These are phyloP conservation scores for Gasterosteus aculeatus DNA, from an alignment of 2,113 vertebrate genomes.

Conservation along the genomic window DNA sequence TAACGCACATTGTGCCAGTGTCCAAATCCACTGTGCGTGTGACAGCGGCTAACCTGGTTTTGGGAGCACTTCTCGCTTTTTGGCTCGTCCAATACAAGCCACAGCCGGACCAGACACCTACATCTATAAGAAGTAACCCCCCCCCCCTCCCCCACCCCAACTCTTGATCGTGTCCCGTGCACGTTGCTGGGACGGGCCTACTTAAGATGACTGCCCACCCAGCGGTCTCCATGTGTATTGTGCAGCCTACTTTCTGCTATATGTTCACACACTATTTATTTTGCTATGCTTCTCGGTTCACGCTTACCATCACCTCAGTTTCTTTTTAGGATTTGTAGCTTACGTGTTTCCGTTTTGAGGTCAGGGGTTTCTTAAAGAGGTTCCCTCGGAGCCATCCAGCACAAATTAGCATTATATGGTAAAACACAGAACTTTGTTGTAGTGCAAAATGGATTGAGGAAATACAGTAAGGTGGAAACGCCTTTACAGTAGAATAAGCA, in stretches of 20 bases:
- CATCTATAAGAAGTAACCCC: conserved; percentile 14
- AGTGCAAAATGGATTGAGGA: background rate
- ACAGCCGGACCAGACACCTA: conserved; percentile 42
- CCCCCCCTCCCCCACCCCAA: too few relatives aligned
- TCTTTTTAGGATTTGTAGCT: conserved; percentile 33
- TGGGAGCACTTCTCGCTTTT: conserved; percentile 82
- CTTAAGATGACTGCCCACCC: conserved; percentile 33
- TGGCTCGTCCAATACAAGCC: conserved; percentile 26
- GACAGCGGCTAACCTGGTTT: conserved; percentile 99
- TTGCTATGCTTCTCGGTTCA: conserved; percentile 26
- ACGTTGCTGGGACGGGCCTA: conserved; percentile 43
- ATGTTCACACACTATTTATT: conserved; percentile 38
- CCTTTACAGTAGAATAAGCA: background rate
- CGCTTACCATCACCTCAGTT: conserved; percentile 37
- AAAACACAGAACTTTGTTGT: conserved; percentile 1
- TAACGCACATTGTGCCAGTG: conserved; percentile 99
- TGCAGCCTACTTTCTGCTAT: conserved; percentile 52
- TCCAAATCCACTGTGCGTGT: conserved; percentile 98
- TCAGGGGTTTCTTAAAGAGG: conserved; percentile 6
- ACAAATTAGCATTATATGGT: background rate
- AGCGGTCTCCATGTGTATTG: conserved; percentile 41
- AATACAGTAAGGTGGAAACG: background rate
- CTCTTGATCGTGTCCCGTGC: conserved; percentile 27
- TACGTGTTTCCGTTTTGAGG: conserved; percentile 11
- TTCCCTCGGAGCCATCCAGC: background rate